Evolutionary conservation across 2,797 vertebrate genomes (phyloP), one percentile per base, ranked within the genome.

Genomic region (Oryzias dopingdopingensis): DNA sequence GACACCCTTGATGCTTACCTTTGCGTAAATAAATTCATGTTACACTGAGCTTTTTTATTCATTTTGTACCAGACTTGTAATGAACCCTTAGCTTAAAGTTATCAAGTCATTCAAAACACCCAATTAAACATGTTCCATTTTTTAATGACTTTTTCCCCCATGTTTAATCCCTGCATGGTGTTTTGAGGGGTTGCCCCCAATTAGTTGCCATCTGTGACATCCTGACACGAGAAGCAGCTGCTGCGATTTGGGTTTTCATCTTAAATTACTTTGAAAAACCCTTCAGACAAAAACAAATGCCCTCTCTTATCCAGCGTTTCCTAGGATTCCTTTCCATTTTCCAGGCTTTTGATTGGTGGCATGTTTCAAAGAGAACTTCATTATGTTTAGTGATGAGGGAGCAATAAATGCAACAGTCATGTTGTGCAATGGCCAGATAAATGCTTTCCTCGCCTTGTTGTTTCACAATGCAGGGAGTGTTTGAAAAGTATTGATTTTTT

Each of bases 201-300:
- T 88, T 85, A 81, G 76, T 53, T 70, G 68, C 59, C 76, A 80
- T 53, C 59, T 43, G 77, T 81, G 81, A 84, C 83, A 82, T 55
- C 56, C 59, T 77, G 79, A 84, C 78, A 65, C 42, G 4, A 26
- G 48, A 67, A 42, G 49, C 20, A 32, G 26, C 55, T 56, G 50
- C 57, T 18, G 13, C 67, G 64, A 79, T 29, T 29, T 77, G 82
- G 77, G 74, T 49, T 72, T 82, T 83, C 79, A 77, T 65, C 70
- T 72, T 80, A 72, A 81, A 76, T 83, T 81, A 76, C 73, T 56
- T 59, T 60, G 60, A 69, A 70, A 70, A 75, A n/a, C 46, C 65
- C 65, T 65, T 67, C 56, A 64, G 62, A 37, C 54, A 45, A 72
- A 52, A n/a, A 67, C 62, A 62, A 80, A 42, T 53, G 59, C 58